Evolutionary conservation across 2,797 vertebrate species (phyloP).

Genomic region (Sebastes oblongus): DNA sequence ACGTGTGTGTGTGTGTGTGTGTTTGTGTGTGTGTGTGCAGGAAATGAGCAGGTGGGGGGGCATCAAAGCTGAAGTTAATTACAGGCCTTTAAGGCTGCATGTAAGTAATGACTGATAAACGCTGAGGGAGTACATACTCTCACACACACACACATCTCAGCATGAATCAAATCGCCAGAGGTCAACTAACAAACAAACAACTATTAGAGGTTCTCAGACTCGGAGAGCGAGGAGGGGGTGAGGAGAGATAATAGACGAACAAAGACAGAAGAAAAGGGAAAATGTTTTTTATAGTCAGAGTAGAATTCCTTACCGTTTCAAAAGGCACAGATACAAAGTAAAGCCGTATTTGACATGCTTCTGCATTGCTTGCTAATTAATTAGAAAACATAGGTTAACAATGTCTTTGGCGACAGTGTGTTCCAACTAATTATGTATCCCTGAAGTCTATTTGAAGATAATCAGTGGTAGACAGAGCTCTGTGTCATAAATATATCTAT

Average conservation of each 20-base stretch:
- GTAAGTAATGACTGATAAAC: conserved; percentile 68
- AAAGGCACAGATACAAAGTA: not conserved
- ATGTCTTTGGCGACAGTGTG: too few species aligned
- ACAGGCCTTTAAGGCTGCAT: conserved; percentile 63
- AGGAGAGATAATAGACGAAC: not conserved
- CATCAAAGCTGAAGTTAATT: conserved; percentile 72
- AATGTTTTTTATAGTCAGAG: not conserved
- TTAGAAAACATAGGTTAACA: too few species aligned
- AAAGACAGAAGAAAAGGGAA: not conserved
- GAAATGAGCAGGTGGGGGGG: conserved; percentile 58
- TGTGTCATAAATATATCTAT: too few species aligned
- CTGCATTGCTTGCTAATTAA: not conserved
- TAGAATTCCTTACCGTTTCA: not conserved
- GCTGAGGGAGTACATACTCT: conserved; percentile 15
- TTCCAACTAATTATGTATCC: too few species aligned
- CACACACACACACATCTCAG: conserved; percentile 9
- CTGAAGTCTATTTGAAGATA: too few species aligned
- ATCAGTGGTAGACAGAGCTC: too few species aligned
- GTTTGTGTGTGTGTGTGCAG: not conserved
- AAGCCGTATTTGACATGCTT: not conserved
- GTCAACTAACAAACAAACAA: conserved; percentile 65
- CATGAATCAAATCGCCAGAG: conserved; percentile 46
- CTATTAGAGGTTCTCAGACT: conserved; percentile 36
- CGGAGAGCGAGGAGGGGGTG: not conserved
- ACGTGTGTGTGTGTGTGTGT: not conserved